A percentile compares a stretch with the other conserved stretches of the same genome.
Evolutionary conservation across 2,113 vertebrate genomes (phyloP).

Genomic region (rabbit (Oryctolagus cuniculus)): DNA sequence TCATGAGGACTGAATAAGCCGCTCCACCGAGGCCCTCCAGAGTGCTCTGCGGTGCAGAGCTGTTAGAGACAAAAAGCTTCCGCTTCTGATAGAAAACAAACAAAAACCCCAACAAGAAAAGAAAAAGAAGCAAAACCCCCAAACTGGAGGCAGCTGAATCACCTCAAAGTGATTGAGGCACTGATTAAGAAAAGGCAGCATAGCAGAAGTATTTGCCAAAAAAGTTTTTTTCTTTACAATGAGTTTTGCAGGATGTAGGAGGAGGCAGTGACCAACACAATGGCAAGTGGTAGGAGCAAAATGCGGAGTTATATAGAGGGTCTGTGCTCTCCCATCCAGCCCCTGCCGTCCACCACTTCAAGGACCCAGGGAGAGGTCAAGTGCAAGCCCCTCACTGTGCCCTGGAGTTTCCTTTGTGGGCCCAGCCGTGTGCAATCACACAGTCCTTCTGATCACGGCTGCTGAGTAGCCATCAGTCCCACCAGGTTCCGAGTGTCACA

Average conservation of each 20-base stretch:
- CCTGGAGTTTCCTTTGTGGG: background rate
- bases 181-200: background rate
- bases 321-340: too few relatives aligned
- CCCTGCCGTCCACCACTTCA: rapidly evolving
- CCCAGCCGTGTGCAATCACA: background rate
- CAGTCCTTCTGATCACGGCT: background rate
- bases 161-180: background rate
- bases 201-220: background rate
- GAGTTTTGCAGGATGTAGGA: background rate
- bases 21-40: background rate
- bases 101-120: background rate
- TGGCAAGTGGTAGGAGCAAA: background rate
- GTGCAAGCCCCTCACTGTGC: background rate
- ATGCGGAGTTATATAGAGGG: background rate
- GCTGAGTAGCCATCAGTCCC: background rate
- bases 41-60: background rate
- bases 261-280: background rate
- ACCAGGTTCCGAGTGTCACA: background rate
- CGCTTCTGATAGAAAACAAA: background rate
- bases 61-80: background rate
- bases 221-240: background rate
- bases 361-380: background rate
- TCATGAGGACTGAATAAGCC: background rate
- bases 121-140: background rate
- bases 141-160: background rate